Conservation (phyloP, 2,888 invertebrate species). For the Amaurobius ferox region DNA sequence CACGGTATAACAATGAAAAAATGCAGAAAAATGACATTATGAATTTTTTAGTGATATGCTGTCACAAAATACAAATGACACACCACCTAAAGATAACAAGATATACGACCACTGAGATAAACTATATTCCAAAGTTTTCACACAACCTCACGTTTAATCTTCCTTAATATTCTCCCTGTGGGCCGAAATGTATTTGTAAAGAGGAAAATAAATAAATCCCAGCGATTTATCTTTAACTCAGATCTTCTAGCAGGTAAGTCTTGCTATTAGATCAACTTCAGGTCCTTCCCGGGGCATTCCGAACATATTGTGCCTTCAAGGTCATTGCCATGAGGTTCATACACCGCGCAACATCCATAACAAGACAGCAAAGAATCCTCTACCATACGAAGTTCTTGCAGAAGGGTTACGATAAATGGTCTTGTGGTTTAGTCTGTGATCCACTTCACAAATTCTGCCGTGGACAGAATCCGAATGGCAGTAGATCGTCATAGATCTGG, state of each 20-base stretch:
- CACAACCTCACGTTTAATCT: not conserved
- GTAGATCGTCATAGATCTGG: not conserved
- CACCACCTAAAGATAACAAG: not conserved
- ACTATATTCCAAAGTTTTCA: not conserved
- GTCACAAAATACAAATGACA: constrained; percentile 8
- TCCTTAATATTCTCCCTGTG: not conserved
- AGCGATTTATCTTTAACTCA: not conserved
- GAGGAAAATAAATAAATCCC: constrained; percentile 7
- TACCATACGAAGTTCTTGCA: not conserved
- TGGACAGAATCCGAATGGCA: not conserved
- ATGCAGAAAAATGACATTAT: too few relatives aligned
- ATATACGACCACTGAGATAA: not conserved
- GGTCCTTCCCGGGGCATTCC: not conserved
- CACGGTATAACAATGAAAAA: too few relatives aligned
- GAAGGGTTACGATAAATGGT: not conserved
- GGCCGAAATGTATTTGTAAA: not conserved
- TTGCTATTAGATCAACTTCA: constrained; percentile 1
- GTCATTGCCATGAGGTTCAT: not conserved
- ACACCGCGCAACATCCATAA: not conserved
- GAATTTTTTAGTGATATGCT: too few relatives aligned
- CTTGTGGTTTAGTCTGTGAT: not conserved
- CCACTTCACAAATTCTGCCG: not conserved
- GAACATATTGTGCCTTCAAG: not conserved
- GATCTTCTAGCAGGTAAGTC: not conserved
- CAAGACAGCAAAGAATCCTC: not conserved